Evolutionary conservation across 2,888 invertebrate genomes (phyloP).

Genomic region (Pimpla rufipes): DNA sequence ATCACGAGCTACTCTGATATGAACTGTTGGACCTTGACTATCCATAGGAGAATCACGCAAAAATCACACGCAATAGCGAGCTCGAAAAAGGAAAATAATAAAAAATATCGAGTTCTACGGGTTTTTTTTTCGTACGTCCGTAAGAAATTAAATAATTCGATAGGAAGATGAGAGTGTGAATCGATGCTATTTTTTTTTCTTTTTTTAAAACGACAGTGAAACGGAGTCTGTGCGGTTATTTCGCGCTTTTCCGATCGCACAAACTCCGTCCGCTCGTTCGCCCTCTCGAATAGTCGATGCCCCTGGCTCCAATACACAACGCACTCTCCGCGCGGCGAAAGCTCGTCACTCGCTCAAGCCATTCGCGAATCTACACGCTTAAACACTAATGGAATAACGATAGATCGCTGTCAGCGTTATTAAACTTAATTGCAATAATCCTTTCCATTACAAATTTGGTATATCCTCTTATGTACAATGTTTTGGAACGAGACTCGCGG

Average conservation of each 20-base stretch:
- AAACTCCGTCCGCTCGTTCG: not conserved
- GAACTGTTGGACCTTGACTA: constrained; percentile 65
- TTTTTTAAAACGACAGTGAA: not conserved
- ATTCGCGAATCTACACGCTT: constrained; percentile 63
- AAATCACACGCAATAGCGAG: constrained; percentile 24
- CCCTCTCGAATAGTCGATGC: constrained; percentile 21
- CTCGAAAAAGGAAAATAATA: not conserved
- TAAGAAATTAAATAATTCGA: constrained; percentile 23
- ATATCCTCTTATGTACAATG: constrained; percentile 78
- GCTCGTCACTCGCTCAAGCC: constrained; percentile 36
- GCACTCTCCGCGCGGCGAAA: constrained; percentile 8
- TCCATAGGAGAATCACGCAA: constrained; percentile 47
- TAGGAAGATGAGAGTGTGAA: constrained; percentile 42
- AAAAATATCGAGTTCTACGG: not conserved
- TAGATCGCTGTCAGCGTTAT: constrained; percentile 69
- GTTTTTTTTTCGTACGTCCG: not conserved
- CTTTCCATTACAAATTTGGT: constrained; percentile 77
- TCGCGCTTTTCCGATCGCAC: constrained; percentile 14
- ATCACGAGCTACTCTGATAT: constrained; percentile 66
- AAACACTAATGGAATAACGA: constrained; percentile 74
- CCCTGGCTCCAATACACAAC: not conserved
- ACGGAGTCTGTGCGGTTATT: not conserved
- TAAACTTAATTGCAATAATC: constrained; percentile 74
- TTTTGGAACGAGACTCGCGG: constrained; percentile 61
- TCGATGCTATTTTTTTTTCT: constrained; percentile 8